phyloP scores from a whole-genome alignment of 1,140 invertebrate genomes.

The Chironomus tepperi region DNA sequence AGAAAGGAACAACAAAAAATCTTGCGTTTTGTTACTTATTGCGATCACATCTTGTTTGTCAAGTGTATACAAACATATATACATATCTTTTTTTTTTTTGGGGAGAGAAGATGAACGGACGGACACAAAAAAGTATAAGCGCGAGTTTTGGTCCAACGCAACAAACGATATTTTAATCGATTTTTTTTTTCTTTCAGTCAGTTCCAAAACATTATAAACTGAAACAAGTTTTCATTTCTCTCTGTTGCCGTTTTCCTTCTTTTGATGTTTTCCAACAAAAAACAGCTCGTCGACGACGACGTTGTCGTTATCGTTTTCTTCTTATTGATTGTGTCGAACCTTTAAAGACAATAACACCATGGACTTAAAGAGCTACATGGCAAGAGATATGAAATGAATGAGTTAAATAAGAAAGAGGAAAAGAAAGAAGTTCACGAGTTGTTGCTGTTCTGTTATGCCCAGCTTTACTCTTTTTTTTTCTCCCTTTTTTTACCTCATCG shows the following conservation, averaged over 20 bases:
- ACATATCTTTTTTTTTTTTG: too few relatives aligned
- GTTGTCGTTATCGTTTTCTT: not conserved
- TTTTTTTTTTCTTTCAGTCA: not conserved
- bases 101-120: not conserved
- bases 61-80: not conserved
- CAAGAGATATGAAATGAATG: not conserved
- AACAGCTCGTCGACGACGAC: not conserved
- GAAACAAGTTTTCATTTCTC: not conserved
- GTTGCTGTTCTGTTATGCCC: not conserved
- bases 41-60: slow-evolving; percentile 11
- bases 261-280: not conserved
- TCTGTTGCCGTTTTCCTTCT: not conserved
- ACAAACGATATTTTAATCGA: slow-evolving; percentile 13
- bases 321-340: not conserved
- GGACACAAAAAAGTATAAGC: not conserved
- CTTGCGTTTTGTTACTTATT: not conserved
- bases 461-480: not conserved
- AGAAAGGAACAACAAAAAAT: not conserved
- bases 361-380: not conserved
- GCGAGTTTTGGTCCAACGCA: not conserved
- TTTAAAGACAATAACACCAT: slow-evolving; percentile 8
- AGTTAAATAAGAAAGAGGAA: slow-evolving; percentile 5
- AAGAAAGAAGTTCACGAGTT: not conserved
- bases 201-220: not conserved
- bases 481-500: not conserved